A percentile compares a stretch with the other conserved stretches of the same genome.
Conservation (phyloP, 2,888 invertebrate species). For the Tortricodes alternella region DNA sequence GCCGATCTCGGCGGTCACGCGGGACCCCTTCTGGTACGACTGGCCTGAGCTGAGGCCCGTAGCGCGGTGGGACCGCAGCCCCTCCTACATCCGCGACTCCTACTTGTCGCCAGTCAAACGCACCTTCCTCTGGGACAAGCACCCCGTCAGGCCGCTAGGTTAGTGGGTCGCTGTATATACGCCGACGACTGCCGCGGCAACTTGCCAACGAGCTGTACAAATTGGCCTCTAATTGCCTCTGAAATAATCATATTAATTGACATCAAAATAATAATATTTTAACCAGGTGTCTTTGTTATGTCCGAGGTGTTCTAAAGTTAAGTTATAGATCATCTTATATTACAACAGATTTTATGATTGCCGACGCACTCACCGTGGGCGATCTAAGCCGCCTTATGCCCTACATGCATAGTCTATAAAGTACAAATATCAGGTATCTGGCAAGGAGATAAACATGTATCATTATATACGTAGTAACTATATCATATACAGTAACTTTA, state of each 20-base stretch:
- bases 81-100: slow-evolving; percentile 92
- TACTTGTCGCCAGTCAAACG: slow-evolving; percentile 95
- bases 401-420: slow-evolving; percentile 78
- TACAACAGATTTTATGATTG: slow-evolving; percentile 79
- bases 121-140: slow-evolving; percentile 95
- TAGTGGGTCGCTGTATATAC: slow-evolving; percentile 82
- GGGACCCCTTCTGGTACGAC: slow-evolving; percentile 96
- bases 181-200: slow-evolving; percentile 42
- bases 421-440: slow-evolving; percentile 62
- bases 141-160: slow-evolving; percentile 95
- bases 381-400: slow-evolving; percentile 77
- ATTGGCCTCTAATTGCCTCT: slow-evolving; percentile 45
- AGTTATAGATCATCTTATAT: slow-evolving; percentile 42
- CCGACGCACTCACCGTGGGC: slow-evolving; percentile 71
- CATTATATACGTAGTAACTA: background rate
- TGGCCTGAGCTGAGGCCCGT: slow-evolving; percentile 91
- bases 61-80: slow-evolving; percentile 87
- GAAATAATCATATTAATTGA: slow-evolving; percentile 41
- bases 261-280: slow-evolving; percentile 35
- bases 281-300: slow-evolving; percentile 3
- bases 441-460: slow-evolving; percentile 28
- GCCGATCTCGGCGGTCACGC: slow-evolving; percentile 90
- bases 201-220: slow-evolving; percentile 58
- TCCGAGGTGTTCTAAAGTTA: slow-evolving; percentile 6
- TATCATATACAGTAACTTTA: slow-evolving; percentile 11